Base-by-base conservation (phyloP, 2,888 invertebrate genomes). In the Hecatera dysodea region DNA sequence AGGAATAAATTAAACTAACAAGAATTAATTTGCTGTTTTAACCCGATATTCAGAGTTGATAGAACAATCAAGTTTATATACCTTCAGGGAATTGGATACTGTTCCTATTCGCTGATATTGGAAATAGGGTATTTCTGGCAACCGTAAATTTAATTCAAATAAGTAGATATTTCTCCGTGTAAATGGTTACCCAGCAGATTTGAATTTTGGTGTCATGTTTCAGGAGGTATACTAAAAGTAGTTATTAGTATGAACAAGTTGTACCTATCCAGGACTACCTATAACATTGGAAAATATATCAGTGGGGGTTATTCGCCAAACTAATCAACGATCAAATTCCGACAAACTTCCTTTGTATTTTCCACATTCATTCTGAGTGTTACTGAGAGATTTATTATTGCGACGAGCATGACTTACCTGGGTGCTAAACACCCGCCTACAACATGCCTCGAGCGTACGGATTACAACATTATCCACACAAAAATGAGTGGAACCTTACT, bases 401-500 rank as follows among this genome's bases (percentile, higher is more conserved):
- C 46, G 24, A 50, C 15, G 42, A 66, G 42, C 48, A 53, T 42
- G 17, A 50, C 42, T 66, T 75, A 75, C 67, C 56, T 61, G 24
- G 56, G 27, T 67, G 48, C 59, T 60, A 61, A 71, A 39, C 67
- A 71, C 56, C 67, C 66, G 27, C 55, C 55, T 62, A 65, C 61
- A 55, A 80, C 24, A 53, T 39, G 15, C 63, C 67, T 52, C 61
- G 33, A 42, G 50, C 53, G 50, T 42, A 42, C 33, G 52, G 39
- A 67, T 75, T 66, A 75, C 55, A 67, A 63, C 22, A 67, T 64
- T 67, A 57, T 67, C 75, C 48, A 65, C 50, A 59, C 24, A 75
- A 80, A 67, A 64, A 52, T 44, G 42, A 67, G 33, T 44, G 46
- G 27, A 66, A 29, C 22, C 48, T 67, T 46, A 57, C 52, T 55